phyloP scores from a whole-genome alignment of 2,888 invertebrate species.

The Ophion ellenae region DNA sequence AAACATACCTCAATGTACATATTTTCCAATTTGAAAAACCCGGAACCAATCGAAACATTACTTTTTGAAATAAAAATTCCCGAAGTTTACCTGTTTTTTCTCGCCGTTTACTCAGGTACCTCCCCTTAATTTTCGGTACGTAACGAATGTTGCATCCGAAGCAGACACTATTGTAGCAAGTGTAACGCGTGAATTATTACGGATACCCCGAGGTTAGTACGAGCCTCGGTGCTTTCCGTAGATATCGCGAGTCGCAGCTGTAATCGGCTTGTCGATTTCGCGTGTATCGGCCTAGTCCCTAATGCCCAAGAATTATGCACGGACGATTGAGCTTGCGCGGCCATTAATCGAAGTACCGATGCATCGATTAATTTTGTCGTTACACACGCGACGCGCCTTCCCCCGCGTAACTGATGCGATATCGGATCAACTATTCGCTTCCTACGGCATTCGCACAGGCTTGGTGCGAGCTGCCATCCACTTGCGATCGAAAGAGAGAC shows the following conservation, averaged over 20 bases:
- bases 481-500: neutral
- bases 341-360: constrained; percentile 31
- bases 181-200: neutral
- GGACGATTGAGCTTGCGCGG: constrained; percentile 19
- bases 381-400: constrained; percentile 7
- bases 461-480: neutral
- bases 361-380: constrained; percentile 25
- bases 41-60: no score
- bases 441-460: constrained; percentile 5
- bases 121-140: neutral
- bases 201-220: neutral
- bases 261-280: constrained; percentile 18
- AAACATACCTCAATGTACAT: no score
- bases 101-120: no score
- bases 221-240: constrained; percentile 1
- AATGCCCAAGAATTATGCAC: constrained; percentile 28
- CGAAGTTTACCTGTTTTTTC: no score
- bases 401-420: constrained; percentile 23
- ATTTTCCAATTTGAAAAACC: no score
- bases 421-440: constrained; percentile 9
- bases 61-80: no score
- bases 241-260: constrained; percentile 19
- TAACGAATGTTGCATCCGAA: neutral
- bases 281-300: constrained; percentile 15
- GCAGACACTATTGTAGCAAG: neutral